phyloP scores from a whole-genome alignment of 1,140 invertebrate genomes.

The Drosophila funebris region DNA sequence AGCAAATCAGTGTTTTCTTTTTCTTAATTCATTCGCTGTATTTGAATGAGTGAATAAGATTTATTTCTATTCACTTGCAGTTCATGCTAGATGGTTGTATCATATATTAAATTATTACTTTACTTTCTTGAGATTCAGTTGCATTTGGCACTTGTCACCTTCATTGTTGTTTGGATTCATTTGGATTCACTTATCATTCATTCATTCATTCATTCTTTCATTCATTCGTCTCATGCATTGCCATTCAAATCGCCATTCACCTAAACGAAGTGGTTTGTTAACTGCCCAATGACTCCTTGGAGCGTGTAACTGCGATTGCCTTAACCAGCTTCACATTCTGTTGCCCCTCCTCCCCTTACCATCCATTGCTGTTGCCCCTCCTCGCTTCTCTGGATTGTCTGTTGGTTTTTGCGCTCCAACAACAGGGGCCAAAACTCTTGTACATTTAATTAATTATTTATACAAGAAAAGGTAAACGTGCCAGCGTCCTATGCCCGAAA shows the following conservation, averaged over 20 bases:
- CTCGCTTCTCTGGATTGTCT: not conserved
- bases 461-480: conserved; percentile 78
- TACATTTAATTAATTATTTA: conserved; percentile 81
- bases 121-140: not conserved
- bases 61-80: too few species aligned
- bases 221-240: conserved; percentile 25
- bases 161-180: not conserved
- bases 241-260: conserved; percentile 32
- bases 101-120: too few species aligned
- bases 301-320: conserved; percentile 59
- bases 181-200: conserved; percentile 11
- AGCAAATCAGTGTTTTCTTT: too few species aligned
- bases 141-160: not conserved
- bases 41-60: too few species aligned
- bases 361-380: too few species aligned
- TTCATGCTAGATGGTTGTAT: too few species aligned
- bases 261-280: conserved; percentile 65
- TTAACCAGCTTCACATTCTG: not conserved
- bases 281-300: conserved; percentile 51
- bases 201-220: conserved; percentile 18
- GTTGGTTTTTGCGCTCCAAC: too few species aligned
- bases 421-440: conserved; percentile 50
- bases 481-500: conserved; percentile 32
- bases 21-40: too few species aligned
- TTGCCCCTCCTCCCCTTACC: not conserved